These are phyloP conservation scores for Brachionus rotundiformis DNA, from an alignment of 1,140 invertebrate species.

Conservation along the genomic window DNA sequence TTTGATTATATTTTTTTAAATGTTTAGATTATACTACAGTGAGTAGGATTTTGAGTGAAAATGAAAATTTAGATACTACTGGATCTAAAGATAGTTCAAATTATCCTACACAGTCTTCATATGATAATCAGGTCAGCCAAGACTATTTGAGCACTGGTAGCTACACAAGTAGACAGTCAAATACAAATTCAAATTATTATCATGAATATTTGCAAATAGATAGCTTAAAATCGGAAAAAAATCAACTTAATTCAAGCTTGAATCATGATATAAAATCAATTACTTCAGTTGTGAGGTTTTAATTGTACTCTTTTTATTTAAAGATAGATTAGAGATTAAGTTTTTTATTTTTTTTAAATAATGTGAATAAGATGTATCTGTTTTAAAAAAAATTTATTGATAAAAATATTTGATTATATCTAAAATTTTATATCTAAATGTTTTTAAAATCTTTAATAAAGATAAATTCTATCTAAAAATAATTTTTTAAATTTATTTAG, in stretches of 20 bases:
- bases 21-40: slow-evolving; percentile 27
- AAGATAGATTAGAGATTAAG: not conserved
- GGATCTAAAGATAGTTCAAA: not conserved
- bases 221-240: not conserved
- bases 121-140: not conserved
- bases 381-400: too few species aligned
- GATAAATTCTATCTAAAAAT: too few species aligned
- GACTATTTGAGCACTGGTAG: slow-evolving; percentile 14
- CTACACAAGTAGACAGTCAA: not conserved
- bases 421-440: too few species aligned
- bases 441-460: too few species aligned
- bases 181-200: slow-evolving; percentile 24
- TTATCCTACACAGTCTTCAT: not conserved
- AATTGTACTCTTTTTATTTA: not conserved
- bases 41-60: not conserved
- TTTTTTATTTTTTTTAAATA: too few species aligned
- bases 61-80: not conserved
- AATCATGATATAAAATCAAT: slow-evolving; percentile 22
- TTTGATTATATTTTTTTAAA: slow-evolving; percentile 17
- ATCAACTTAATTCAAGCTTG: not conserved
- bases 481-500: too few species aligned
- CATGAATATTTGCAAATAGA: slow-evolving; percentile 43
- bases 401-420: too few species aligned
- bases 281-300: slow-evolving; percentile 36
- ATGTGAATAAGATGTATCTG: too few species aligned